Conservation (phyloP, 1,140 invertebrate species). For the Drosophila pectinifera region DNA sequence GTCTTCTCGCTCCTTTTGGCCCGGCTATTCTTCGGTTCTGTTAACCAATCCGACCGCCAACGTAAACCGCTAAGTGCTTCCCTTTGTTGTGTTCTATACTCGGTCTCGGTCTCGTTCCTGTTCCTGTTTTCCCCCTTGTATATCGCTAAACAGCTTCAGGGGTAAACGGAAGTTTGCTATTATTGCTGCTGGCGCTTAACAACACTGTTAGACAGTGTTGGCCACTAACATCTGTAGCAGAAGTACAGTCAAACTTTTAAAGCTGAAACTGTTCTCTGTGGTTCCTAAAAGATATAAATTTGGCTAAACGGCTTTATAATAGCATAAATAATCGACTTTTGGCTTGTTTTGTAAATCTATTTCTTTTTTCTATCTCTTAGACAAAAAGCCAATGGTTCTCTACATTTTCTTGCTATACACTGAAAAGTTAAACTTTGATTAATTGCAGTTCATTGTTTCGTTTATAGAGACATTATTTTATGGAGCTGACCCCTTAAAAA, state of each 20-base stretch:
- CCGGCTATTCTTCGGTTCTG: conserved; percentile 30
- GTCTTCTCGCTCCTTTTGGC: not conserved
- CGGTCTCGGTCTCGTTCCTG: conserved; percentile 13
- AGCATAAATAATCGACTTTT: too few relatives aligned
- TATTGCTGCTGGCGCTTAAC: conserved; percentile 62
- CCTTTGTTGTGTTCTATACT: conserved; percentile 66
- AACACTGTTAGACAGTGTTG: conserved; percentile 61
- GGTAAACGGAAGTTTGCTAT: conserved; percentile 61
- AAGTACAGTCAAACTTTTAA: not conserved
- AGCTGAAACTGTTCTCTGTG: too few relatives aligned
- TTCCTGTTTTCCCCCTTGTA: conserved; percentile 37
- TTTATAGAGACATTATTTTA: not conserved
- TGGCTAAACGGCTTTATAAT: too few relatives aligned
- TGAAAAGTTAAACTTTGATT: not conserved
- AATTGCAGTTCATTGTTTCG: conserved; percentile 9
- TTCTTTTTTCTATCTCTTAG: too few relatives aligned
- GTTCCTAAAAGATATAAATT: too few relatives aligned
- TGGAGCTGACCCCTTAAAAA: not conserved
- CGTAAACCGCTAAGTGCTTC: conserved; percentile 73
- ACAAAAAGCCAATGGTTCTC: too few relatives aligned
- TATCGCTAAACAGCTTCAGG: conserved; percentile 12
- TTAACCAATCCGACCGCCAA: conserved; percentile 55
- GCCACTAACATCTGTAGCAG: not conserved
- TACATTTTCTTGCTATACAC: too few relatives aligned
- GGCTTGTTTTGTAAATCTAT: too few relatives aligned